Base-by-base conservation (phyloP, 2,888 invertebrate species). In the Laspeyria flexula region DNA sequence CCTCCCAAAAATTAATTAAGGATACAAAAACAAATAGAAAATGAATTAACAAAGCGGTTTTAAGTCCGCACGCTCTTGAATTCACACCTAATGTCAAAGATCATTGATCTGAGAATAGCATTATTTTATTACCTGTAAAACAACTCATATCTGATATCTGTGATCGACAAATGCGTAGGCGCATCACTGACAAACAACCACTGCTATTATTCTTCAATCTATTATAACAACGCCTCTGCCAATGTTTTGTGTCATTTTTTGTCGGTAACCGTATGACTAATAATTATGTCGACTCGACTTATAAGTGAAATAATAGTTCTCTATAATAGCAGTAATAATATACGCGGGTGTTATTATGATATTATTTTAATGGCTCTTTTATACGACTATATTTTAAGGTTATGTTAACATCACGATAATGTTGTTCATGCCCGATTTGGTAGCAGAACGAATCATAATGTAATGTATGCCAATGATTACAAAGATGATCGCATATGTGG, bases 171-270 rank as follows among this genome's bases (percentile, higher is more conserved):
- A 66, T 66, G 81, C 75, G 85, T 85, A 73, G 82, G 83, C 77
- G 81, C 72, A 67, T 58, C 33, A 15, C 73, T 60, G 72, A 62
- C 71, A 70, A 74, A 74, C 63, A 71, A 71, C 53, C 59, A 49
- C 75, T 75, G 81, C 79, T 81, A 85, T 85, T 86, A 87, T 79
- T 73, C 77, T 74, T 77, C 79, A 83, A 84, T 83, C 76, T 81
- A 83, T 81, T 77, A 79, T 81, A 83, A 84, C 77, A 79, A 85
- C 84, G 79, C 82, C 85, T 67, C 75, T 72, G 70, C 73, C 41
- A 57, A 65, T 77, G 73, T 77, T 81, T 75, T 79, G 75, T 64
- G 47, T 43, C 53, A 65, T 83, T 67, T 84, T 82, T 81, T 81
- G 73, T 77, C 55, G 72, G 66, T 54, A 55, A 47, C 4, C 25